Evolutionary conservation across 1,140 invertebrate species (phyloP).

Genomic region (Calosoma granatense): DNA sequence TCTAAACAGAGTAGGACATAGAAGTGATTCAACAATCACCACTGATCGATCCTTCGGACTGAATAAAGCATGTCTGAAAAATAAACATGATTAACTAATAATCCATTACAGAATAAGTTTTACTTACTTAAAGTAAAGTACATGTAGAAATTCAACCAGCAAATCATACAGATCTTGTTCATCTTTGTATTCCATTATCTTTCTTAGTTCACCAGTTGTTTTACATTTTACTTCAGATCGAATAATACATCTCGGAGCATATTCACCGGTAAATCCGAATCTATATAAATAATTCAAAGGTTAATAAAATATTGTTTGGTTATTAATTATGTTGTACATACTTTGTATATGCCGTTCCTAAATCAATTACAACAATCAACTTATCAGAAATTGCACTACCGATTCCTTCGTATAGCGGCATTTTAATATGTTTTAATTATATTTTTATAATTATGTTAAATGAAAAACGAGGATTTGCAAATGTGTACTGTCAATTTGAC

Average conservation of each 20-base stretch:
- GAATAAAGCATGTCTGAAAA: slow-evolving; percentile 67
- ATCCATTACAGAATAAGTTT: neutral
- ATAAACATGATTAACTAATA: slow-evolving; percentile 7
- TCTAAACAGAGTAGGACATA: slow-evolving; percentile 69
- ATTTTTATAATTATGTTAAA: too few relatives aligned
- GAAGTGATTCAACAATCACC: slow-evolving; percentile 81
- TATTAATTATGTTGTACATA: slow-evolving; percentile 37
- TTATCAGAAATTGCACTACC: slow-evolving; percentile 67
- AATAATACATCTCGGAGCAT: slow-evolving; percentile 77
- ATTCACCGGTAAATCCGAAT: slow-evolving; percentile 85
- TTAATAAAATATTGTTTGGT: slow-evolving; percentile 12
- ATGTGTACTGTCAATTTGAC: too few relatives aligned
- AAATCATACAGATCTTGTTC: slow-evolving; percentile 73
- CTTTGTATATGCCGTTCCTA: slow-evolving; percentile 90
- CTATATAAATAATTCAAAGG: slow-evolving; percentile 39
- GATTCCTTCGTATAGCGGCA: slow-evolving; percentile 67
- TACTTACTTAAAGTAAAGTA: slow-evolving; percentile 82
- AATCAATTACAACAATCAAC: slow-evolving; percentile 79
- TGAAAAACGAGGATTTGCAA: too few relatives aligned
- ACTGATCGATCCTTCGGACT: slow-evolving; percentile 89
- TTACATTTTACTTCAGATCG: slow-evolving; percentile 63
- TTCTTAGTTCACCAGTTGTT: slow-evolving; percentile 48
- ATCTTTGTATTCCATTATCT: slow-evolving; percentile 60
- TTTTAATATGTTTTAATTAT: too few relatives aligned
- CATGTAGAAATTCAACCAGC: slow-evolving; percentile 80